Evolutionary conservation across 2,113 vertebrate genomes (phyloP).

Genomic region (Megaptera novaeangliae): DNA sequence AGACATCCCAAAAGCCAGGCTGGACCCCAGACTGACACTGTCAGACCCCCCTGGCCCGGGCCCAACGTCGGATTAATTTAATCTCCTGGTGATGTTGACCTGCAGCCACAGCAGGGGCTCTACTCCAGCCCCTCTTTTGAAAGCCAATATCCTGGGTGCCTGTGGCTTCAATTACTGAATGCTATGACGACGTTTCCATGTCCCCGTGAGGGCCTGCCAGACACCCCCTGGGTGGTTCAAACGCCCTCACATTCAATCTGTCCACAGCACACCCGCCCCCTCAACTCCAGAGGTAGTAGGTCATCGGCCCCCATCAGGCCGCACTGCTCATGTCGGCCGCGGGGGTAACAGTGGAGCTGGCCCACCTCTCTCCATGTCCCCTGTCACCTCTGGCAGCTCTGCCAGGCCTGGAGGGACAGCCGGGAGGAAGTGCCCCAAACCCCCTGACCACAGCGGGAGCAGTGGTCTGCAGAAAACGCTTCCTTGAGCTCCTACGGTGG

Average conservation of each 20-base stretch:
- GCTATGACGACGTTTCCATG: neutral
- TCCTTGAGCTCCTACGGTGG: neutral
- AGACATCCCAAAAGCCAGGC: no score
- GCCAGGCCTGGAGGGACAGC: neutral
- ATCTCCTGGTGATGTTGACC: neutral
- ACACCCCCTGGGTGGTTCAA: neutral
- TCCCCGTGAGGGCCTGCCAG: neutral
- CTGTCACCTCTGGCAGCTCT: neutral
- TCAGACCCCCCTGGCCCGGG: neutral
- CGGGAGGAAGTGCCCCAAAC: neutral
- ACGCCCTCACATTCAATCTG: accelerated
- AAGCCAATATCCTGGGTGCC: no score
- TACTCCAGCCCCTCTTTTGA: no score
- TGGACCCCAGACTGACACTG: accelerated
- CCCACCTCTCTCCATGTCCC: neutral
- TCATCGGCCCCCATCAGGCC: neutral
- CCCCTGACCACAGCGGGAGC: neutral
- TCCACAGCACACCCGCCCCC: neutral
- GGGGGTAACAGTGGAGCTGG: neutral
- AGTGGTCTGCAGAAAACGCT: accelerated
- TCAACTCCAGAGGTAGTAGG: neutral
- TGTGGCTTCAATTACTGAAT: no score
- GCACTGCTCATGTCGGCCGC: accelerated
- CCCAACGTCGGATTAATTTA: accelerated
- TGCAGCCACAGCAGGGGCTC: neutral